Evolutionary conservation across 1,140 invertebrate genomes (phyloP), one percentile per base, ranked within the genome.

Genomic region (Drosophila miranda): DNA sequence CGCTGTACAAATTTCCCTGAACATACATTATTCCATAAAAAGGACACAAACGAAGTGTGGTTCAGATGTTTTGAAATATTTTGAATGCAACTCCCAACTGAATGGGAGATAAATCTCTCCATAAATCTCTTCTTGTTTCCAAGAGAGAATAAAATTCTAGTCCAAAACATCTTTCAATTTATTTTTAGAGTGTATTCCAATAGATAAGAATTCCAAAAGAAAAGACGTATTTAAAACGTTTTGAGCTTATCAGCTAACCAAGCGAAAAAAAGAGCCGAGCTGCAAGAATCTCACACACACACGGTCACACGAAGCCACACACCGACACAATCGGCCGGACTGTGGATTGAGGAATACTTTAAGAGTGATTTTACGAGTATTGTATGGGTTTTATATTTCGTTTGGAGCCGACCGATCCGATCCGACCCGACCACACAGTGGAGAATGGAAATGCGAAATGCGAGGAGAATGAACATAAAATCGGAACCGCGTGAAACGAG

Each of bases 201-300:
- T 70, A 60, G 78, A 80, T 80, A 80, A 80, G 75, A 60, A 59
- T 61, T 50, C 71, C 72, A 62, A 83, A 84, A 84, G 80, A 80
- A 84, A 83, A 79, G 67, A 84, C 80, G 80, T 84, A 84, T 86
- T 83, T 76, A 84, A 83, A 79, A 26, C 60, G 77, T 64, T 84
- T 13, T 5, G 1, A 2, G 34, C 34, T 38, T 81, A 84, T 84
- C 84, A 84, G 76, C 52, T 48, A 74, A 41, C 49, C 66, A 62
- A 79, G 71, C 70, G 45, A 80, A 83, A 72, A 59, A 81, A 84
- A 83, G 70, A 78, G 63, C 19, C 64, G 60, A 63, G 79, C 81
- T 84, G 64, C 81, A 80, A 80, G 80, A 84, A 84, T 74, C 74
- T 51, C 55, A 70, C 64, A 75, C 62, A 59, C 58, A 46, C 54